Evolutionary conservation across 2,888 invertebrate genomes (phyloP).

Genomic region (Hedya salicella): DNA sequence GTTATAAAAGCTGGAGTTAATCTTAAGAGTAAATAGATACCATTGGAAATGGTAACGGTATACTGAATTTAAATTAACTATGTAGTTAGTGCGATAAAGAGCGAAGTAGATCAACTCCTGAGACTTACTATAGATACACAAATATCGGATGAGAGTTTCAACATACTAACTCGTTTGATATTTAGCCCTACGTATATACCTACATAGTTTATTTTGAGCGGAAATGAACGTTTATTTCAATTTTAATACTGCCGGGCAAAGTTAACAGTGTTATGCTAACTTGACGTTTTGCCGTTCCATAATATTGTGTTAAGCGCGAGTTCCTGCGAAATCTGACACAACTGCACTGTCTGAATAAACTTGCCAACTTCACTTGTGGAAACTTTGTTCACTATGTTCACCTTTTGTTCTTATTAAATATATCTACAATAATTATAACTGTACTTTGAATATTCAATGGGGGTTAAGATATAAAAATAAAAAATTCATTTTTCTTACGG

Average conservation of each 20-base stretch:
- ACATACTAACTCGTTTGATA: too few species aligned
- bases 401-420: constrained; percentile 48
- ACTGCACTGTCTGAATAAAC: constrained; percentile 72
- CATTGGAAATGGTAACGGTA: too few species aligned
- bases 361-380: constrained; percentile 60
- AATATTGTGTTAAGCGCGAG: constrained; percentile 76
- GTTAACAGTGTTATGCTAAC: constrained; percentile 73
- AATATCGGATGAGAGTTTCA: too few species aligned
- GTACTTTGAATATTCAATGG: background rate
- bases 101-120: too few species aligned
- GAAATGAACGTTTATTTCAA: constrained; percentile 48
- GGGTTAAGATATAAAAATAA: too few species aligned
- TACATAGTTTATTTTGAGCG: constrained; percentile 11
- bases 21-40: too few species aligned
- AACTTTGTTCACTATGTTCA: constrained; percentile 58
- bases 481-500: too few species aligned
- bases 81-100: too few species aligned
- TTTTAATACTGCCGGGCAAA: constrained; percentile 60
- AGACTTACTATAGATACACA: too few species aligned
- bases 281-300: constrained; percentile 71
- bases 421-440: background rate
- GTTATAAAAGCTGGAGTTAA: too few species aligned
- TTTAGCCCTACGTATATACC: background rate
- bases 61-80: too few species aligned
- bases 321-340: constrained; percentile 72